These are phyloP conservation scores for Erannis defoliaria DNA, from an alignment of 2,888 invertebrate species.

Conservation along the genomic window DNA sequence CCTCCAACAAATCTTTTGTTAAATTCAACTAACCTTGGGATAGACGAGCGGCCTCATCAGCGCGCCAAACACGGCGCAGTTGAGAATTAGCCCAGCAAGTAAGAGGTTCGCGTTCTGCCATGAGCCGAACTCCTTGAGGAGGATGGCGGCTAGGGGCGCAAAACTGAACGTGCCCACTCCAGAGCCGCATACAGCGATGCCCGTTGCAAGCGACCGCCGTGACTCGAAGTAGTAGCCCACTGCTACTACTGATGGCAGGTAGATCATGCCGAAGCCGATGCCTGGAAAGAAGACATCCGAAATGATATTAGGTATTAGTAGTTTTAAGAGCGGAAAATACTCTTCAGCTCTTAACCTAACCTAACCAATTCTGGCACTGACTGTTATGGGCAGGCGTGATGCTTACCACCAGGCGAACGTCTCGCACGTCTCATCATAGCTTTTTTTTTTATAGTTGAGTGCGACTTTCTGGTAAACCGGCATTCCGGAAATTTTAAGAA, in stretches of 20 bases:
- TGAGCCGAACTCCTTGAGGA: constrained; percentile 91
- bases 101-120: constrained; percentile 97
- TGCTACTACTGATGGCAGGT: constrained; percentile 98
- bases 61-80: constrained; percentile 96
- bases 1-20: too few relatives aligned
- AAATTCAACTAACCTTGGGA: constrained; percentile 84
- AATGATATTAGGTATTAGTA: not conserved
- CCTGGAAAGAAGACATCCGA: constrained; percentile 83
- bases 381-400: too few relatives aligned
- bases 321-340: not conserved
- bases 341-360: too few relatives aligned
- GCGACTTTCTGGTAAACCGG: too few relatives aligned
- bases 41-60: constrained; percentile 93
- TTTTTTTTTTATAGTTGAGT: too few relatives aligned
- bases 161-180: constrained; percentile 97
- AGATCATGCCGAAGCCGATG: constrained; percentile 97
- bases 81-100: constrained; percentile 96
- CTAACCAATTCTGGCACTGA: too few relatives aligned
- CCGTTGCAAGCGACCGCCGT: constrained; percentile 97
- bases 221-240: constrained; percentile 99
- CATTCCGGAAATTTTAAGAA: too few relatives aligned
- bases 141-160: constrained; percentile 94
- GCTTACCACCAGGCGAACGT: too few relatives aligned
- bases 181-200: constrained; percentile 97
- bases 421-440: too few relatives aligned